Evolutionary conservation across 2,888 invertebrate genomes (phyloP), one percentile per base, ranked within the genome.

Genomic region (Hecatera dysodea): DNA sequence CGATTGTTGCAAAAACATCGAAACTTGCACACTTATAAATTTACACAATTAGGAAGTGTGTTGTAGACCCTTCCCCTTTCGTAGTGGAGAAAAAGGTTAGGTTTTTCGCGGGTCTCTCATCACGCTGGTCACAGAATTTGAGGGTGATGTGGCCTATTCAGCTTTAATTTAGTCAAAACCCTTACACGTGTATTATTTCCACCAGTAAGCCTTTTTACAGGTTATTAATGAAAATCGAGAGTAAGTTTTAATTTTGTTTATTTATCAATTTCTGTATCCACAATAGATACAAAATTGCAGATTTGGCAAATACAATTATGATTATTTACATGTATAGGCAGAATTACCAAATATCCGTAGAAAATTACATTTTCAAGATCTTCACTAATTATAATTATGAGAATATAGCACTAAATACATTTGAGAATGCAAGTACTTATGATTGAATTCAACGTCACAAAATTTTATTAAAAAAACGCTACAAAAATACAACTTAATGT

Each of bases 231-330:
- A 81, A 87, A 86, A 83, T 81, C 59, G 62, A 46, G 46, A n/a
- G 42, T 72, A 82, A 70, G 78, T 87, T 91, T 90, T 87, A 89
- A 88, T 89, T 90, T 90, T 89, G 83, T 94, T 95, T 95, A 96
- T 96, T 96, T 95, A 95, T 96, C 91, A 95, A 96, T 95, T 95
- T 95, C 95, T 95, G 95, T 96, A 96, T 94, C 95, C 91, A 95
- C 94, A 95, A 95, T 88, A 92, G 94, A 95, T 93, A 94, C 93
- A 91, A 82, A 88, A 88, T 89, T 85, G 90, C 88, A 86, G 88
- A 89, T 91, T 92, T 91, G 92, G 92, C 91, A 89, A 91, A 90
- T 89, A 88, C 86, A 88, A 81, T 86, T 81, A 85, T 87, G 89
- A 85, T 88, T 91, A 93, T 91, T 92, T 92, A 93, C 93, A 92